Conservation (phyloP, 2,888 invertebrate genomes). For the Aquatica leii region DNA sequence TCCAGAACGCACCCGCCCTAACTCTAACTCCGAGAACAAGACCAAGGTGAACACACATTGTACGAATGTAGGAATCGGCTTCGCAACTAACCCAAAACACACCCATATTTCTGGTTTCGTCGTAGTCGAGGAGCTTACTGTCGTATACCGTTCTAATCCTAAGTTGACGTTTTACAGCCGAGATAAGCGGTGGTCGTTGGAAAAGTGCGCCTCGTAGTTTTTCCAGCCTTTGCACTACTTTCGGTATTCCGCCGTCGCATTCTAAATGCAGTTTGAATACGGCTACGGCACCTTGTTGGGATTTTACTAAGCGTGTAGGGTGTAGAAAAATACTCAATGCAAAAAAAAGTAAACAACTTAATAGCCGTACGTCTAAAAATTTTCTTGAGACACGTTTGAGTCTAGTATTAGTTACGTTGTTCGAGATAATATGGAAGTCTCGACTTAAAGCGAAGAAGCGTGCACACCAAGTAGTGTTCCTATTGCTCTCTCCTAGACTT, state of each 20-base stretch:
- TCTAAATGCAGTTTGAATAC: constrained; percentile 94
- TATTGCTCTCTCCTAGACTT: too few relatives aligned
- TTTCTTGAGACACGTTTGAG: too few relatives aligned
- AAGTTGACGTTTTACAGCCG: constrained; percentile 97
- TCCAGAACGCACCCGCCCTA: constrained; percentile 92
- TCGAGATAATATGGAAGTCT: too few relatives aligned
- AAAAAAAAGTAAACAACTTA: too few relatives aligned
- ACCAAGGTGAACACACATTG: constrained; percentile 98
- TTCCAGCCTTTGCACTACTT: constrained; percentile 79
- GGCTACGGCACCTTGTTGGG: constrained; percentile 96
- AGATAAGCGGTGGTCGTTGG: constrained; percentile 98
- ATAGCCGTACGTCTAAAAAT: too few relatives aligned
- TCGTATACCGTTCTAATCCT: constrained; percentile 96
- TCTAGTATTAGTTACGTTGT: too few relatives aligned
- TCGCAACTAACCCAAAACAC: constrained; percentile 99
- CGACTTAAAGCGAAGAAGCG: too few relatives aligned
- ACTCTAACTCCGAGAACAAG: constrained; percentile 93
- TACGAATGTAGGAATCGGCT: constrained; percentile 98
- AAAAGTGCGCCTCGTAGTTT: constrained; percentile 94
- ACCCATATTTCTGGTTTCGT: constrained; percentile 85
- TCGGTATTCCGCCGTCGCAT: constrained; percentile 73
- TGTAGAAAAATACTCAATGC: too few relatives aligned
- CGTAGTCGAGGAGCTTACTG: constrained; percentile 89
- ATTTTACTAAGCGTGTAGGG: constrained; percentile 96
- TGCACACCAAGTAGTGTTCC: too few relatives aligned